Base-by-base conservation (phyloP, 2,113 vertebrate species). In the Oryzias javanicus region DNA sequence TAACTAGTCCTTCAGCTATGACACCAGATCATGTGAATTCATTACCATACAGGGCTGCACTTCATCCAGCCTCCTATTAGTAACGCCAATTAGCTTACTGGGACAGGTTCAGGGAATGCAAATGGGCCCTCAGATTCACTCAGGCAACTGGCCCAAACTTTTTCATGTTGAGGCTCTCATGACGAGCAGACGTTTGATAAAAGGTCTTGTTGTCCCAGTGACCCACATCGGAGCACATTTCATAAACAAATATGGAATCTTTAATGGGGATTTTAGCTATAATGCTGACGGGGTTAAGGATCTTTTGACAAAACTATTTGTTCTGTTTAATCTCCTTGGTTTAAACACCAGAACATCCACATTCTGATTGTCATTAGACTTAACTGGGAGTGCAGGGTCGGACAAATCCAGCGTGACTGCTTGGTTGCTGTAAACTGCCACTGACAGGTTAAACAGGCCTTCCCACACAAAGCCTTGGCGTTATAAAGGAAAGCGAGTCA, bases 1-100 rank as follows among this genome's bases (percentile, higher is more conserved):
- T 79, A 91, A 82, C 85, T 87, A 87, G 85, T 88, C 79, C 67
- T 87, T 86, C 78, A 83, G 86, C 89, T 86, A 89, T 84, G 86
- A 90, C 90, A 90, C 83, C 82, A 74, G 77, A 82, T 81, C 74
- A 74, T 87, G 84, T 86, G 81, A 88, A 87, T 88, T 85, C 83
- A 86, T 84, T 87, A 80, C 60, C 78, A 80, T 70, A 73, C 82
- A 85, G 78, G 78, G 74, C 77, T 79, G 80, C 84, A 60, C 82
- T 88, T 87, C 84, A 87, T 88, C 83, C 86, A 83, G 84, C 86
- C 80, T 86, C 83, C 89, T 80, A 90, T 90, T 91, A 91, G 89
- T 91, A 84, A 91, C 89, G 89, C 82, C 89, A 91, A 92, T 91
- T 91, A 91, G 85, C 91, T 91, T 91, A 90, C 81, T 91, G 83